A percentile compares a stretch with the other conserved stretches of the same genome.
Evolutionary conservation across 2,797 vertebrate species (phyloP).

Genomic region (Buceros bicornis): DNA sequence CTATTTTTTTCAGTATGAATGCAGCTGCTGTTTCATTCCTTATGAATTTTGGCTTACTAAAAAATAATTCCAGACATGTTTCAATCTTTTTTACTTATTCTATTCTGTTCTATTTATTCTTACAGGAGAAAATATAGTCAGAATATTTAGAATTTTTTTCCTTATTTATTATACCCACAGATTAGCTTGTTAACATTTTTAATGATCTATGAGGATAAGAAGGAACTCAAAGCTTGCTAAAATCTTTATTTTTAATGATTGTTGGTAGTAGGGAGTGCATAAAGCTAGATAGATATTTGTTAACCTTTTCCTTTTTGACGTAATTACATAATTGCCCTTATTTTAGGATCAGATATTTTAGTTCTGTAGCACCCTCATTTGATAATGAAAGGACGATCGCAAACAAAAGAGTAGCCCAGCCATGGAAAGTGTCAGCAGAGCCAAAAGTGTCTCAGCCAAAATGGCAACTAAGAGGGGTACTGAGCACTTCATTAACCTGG

Average conservation of each 20-base stretch:
- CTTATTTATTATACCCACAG: not conserved
- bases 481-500: not conserved
- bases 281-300: not conserved
- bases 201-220: not conserved
- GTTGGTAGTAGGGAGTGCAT: not conserved
- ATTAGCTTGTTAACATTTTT: not conserved
- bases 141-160: not conserved
- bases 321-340: not conserved
- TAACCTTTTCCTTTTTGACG: not conserved
- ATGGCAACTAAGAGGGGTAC: not conserved
- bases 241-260: not conserved
- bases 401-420: not conserved
- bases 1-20: not conserved
- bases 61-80: not conserved
- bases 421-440: not conserved
- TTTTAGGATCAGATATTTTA: not conserved
- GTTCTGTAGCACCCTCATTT: not conserved
- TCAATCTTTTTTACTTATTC: not conserved
- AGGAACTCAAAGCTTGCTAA: not conserved
- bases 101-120: not conserved
- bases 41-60: not conserved
- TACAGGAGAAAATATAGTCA: not conserved
- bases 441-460: not conserved
- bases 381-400: fast-evolving
- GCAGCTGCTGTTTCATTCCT: not conserved